Percentiles rank a stretch among this genome's conserved stretches.
Conservation (phyloP, 2,113 vertebrate genomes). For the Leptobrachium ailaonicum region DNA sequence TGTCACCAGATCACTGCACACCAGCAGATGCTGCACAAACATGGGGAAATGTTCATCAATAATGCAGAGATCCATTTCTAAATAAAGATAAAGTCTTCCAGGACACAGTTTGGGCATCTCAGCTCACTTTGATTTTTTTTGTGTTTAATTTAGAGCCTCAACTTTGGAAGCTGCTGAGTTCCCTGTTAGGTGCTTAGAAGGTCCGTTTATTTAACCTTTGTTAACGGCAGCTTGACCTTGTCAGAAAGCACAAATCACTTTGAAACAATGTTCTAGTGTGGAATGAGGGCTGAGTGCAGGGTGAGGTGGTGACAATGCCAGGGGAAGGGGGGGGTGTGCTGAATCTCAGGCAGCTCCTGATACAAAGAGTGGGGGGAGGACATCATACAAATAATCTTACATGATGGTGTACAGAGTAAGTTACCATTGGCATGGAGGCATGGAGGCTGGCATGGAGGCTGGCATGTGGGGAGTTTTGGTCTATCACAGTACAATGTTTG, state of each 20-base stretch:
- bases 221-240: constrained; percentile 87
- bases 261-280: constrained; percentile 62
- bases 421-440: no score
- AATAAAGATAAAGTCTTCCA: constrained; percentile 30
- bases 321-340: no score
- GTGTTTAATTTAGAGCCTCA: constrained; percentile 55
- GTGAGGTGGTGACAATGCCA: not conserved
- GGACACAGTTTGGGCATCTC: constrained; percentile 55
- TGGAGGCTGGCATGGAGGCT: no score
- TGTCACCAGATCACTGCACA: constrained; percentile 39
- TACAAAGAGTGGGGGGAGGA: no score
- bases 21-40: constrained; percentile 32
- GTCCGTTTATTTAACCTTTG: constrained; percentile 91
- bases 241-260: constrained; percentile 80
- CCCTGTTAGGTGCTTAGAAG: constrained; percentile 65
- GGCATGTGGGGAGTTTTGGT: no score
- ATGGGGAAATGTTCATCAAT: rapidly evolving
- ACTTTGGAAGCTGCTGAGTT: constrained; percentile 61
- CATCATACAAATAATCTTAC: no score
- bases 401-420: no score
- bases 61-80: constrained; percentile 9
- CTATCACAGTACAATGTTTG: no score
- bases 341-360: no score
- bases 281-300: constrained; percentile 23
- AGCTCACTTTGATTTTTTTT: constrained; percentile 34